Evolutionary conservation across 1,140 invertebrate species (phyloP).

Genomic region (Cydia pomonella): DNA sequence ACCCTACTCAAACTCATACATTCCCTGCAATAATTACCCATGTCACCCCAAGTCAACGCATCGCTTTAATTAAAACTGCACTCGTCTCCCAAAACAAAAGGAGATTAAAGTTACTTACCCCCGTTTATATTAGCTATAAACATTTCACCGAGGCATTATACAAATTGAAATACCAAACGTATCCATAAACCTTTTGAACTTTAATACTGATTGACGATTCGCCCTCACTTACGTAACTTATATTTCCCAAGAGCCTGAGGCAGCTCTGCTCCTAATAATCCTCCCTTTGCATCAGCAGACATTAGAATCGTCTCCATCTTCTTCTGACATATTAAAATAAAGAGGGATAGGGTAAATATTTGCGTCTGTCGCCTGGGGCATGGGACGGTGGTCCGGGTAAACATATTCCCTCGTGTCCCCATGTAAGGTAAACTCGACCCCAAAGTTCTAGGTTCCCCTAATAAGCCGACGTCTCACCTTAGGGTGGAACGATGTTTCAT

Average conservation of each 20-base stretch:
- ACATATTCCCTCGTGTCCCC: conserved; percentile 61
- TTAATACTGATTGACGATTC: conserved; percentile 68
- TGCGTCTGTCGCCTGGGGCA: conserved; percentile 30
- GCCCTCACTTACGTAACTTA: conserved; percentile 59
- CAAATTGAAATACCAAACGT: conserved; percentile 62
- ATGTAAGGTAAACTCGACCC: conserved; percentile 67
- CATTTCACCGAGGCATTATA: conserved; percentile 47
- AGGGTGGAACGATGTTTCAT: conserved; percentile 57
- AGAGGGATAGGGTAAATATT: conserved; percentile 14
- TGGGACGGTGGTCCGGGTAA: conserved; percentile 53
- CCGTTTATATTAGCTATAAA: conserved; percentile 29
- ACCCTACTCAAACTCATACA: conserved; percentile 3
- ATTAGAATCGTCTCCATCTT: conserved; percentile 37
- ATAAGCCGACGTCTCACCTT: conserved; percentile 75
- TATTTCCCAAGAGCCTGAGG: conserved; percentile 69
- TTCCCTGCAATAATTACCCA: neutral
- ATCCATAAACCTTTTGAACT: conserved; percentile 58
- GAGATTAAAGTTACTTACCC: conserved; percentile 36
- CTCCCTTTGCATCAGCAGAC: conserved; percentile 52
- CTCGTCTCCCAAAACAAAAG: conserved; percentile 21
- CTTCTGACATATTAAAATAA: conserved; percentile 33
- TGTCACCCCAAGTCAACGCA: conserved; percentile 14
- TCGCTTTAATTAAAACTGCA: conserved; percentile 23
- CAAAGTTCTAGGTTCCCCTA: conserved; percentile 77
- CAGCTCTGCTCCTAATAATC: conserved; percentile 51